Conservation (phyloP, 2,113 vertebrate species). For the Ptilonorhynchus violaceus region DNA sequence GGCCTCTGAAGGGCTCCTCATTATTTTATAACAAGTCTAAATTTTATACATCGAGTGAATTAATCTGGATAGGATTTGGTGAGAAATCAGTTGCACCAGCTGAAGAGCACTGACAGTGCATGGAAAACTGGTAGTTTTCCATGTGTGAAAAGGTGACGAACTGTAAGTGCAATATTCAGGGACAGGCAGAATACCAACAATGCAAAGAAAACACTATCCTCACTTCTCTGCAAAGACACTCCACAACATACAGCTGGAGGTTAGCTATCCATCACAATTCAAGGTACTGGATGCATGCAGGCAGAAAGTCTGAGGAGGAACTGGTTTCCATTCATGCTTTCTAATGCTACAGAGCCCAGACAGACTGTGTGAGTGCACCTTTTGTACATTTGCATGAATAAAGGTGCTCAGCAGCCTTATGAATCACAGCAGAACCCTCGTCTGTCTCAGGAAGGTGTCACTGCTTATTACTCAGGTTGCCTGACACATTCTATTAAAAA, state of each 20-base stretch:
- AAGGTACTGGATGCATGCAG: neutral
- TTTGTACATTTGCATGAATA: neutral
- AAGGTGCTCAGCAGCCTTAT: neutral
- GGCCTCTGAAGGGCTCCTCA: neutral
- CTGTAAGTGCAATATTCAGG: neutral
- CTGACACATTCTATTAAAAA: conserved; percentile 1
- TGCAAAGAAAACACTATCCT: neutral
- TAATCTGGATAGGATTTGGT: neutral
- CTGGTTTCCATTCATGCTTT: neutral
- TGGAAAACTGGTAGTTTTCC: neutral
- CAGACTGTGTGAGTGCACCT: neutral
- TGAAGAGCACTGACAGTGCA: neutral
- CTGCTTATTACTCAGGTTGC: neutral
- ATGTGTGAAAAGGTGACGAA: neutral
- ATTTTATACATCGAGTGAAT: neutral
- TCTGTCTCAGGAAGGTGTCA: neutral
- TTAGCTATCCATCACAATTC: neutral
- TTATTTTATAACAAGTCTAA: neutral
- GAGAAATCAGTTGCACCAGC: neutral
- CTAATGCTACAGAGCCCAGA: neutral
- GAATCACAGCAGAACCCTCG: neutral
- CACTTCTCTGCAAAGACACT: neutral
- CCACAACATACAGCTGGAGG: neutral
- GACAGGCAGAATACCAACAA: neutral
- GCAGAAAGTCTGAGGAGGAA: neutral